Evolutionary conservation across 2,113 vertebrate genomes (phyloP), one percentile per base, ranked within the genome.

Genomic region (Mesembrinibis cayennensis): DNA sequence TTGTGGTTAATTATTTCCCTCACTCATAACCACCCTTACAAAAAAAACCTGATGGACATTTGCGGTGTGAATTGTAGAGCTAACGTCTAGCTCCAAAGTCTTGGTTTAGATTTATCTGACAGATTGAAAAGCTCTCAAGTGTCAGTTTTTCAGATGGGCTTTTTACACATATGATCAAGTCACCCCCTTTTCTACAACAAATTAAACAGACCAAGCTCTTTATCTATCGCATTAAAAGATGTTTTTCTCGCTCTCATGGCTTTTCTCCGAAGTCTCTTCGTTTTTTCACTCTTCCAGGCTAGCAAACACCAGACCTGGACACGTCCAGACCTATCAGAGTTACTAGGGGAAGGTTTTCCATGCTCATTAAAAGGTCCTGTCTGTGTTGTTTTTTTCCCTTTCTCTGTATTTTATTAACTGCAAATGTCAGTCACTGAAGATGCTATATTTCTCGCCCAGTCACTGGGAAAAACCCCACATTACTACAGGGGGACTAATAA

Each of bases 251-350:
- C 15, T 90, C 20, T 71, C 18, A 6, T 2, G 18, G 34, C 17
- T 87, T 30, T 82, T 59, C 53, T 89, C 69, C 3, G 1, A 93
- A 69, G 36, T 42, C 9, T 82, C 34, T 34, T 82, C 26, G 36
- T 9, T 25, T 82, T 92, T 40, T 16, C 59, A 20, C 62, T 72
- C 53, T 53, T 72, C 40, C 40, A 93, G 47, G 56, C 20, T 20
- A 40, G n/a, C 20, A 47, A 78, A 72, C 9, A 2, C 21, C 59
- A 71, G 26, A 66, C 13, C 26, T 38, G 56, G 74, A 50, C 56
- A 40, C 1, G 0, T n/a, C 65, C 78, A 79, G 18, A 79, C 38
- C 27, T 30, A 80, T 5, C 2, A 0, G 27, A 73, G 5, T n/a
- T 61, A 42, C 10, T 9, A 55, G 5, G 13, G 23, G 16, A 70